Conservation (phyloP, 1,140 invertebrate genomes). For the Aphaenogaster rudis region DNA sequence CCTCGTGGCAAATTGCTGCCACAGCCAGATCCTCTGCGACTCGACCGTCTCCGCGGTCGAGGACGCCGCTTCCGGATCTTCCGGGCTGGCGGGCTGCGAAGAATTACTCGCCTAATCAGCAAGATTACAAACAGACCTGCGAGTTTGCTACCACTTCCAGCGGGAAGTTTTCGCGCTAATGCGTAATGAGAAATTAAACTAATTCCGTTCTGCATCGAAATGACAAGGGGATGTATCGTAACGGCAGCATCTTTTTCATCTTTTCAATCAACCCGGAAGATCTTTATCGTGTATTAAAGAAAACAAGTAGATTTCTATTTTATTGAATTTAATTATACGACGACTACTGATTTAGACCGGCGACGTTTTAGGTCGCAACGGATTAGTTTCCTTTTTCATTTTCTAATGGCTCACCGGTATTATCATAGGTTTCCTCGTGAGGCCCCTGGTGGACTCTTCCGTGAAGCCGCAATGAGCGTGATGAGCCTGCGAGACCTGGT, state of each 20-base stretch:
- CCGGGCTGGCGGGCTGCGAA: slow-evolving; percentile 85
- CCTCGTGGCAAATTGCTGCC: slow-evolving; percentile 92
- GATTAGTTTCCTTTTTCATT: slow-evolving; percentile 19
- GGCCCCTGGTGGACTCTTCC: slow-evolving; percentile 92
- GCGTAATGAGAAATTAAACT: slow-evolving; percentile 20
- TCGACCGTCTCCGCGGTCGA: slow-evolving; percentile 90
- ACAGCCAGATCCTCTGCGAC: slow-evolving; percentile 91
- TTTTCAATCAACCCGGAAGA: neutral
- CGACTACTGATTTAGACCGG: neutral
- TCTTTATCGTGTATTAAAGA: neutral
- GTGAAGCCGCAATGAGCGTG: slow-evolving; percentile 96
- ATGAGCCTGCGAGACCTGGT: slow-evolving; percentile 96
- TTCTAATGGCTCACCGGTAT: slow-evolving; percentile 88
- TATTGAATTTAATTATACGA: neutral
- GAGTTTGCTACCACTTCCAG: slow-evolving; percentile 76
- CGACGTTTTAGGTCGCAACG: neutral
- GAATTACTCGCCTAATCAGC: slow-evolving; percentile 75
- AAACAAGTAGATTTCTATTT: neutral
- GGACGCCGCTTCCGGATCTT: slow-evolving; percentile 88
- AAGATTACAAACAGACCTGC: slow-evolving; percentile 70
- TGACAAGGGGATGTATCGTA: neutral
- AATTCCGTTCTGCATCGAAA: neutral
- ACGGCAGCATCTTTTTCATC: neutral
- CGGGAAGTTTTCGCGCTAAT: slow-evolving; percentile 35
- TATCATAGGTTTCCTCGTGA: slow-evolving; percentile 91